Percentiles rank a stretch among this genome's conserved stretches.
Evolutionary conservation across 2,888 invertebrate genomes (phyloP).

Genomic region (Epinotia ramella): DNA sequence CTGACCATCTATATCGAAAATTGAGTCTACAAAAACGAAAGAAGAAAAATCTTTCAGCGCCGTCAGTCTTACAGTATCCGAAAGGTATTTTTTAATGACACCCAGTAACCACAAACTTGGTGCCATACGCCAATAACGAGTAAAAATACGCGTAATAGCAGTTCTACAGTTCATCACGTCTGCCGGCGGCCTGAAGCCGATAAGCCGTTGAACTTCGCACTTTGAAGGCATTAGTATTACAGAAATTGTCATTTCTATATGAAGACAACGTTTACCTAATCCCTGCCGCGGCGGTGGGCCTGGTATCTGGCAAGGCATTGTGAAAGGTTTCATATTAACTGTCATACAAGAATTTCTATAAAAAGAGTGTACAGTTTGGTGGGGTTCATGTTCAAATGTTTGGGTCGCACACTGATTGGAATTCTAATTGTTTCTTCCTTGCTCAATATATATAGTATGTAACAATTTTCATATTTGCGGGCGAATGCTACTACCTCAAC

Average conservation of each 20-base stretch:
- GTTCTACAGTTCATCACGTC: neutral
- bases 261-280: constrained; percentile 17
- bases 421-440: too few species aligned
- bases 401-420: too few species aligned
- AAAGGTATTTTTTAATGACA: neutral
- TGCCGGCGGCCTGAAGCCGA: constrained; percentile 34
- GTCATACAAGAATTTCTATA: neutral
- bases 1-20: too few species aligned
- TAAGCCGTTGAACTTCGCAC: constrained; percentile 41
- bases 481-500: constrained; percentile 83
- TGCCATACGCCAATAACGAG: constrained; percentile 2
- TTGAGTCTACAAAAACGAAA: too few species aligned
- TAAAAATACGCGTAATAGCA: constrained; percentile 24
- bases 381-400: too few species aligned
- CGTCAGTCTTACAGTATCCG: too few species aligned
- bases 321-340: neutral
- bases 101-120: neutral
- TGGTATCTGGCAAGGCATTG: neutral
- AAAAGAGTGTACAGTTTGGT: neutral
- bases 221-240: constrained; percentile 39
- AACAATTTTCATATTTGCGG: too few species aligned
- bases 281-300: neutral
- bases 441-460: too few species aligned
- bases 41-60: too few species aligned
- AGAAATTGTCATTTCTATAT: constrained; percentile 31